Evolutionary conservation across 2,113 vertebrate genomes (phyloP), one percentile per base, ranked within the genome.

Genomic region (Bostrychus sinensis): DNA sequence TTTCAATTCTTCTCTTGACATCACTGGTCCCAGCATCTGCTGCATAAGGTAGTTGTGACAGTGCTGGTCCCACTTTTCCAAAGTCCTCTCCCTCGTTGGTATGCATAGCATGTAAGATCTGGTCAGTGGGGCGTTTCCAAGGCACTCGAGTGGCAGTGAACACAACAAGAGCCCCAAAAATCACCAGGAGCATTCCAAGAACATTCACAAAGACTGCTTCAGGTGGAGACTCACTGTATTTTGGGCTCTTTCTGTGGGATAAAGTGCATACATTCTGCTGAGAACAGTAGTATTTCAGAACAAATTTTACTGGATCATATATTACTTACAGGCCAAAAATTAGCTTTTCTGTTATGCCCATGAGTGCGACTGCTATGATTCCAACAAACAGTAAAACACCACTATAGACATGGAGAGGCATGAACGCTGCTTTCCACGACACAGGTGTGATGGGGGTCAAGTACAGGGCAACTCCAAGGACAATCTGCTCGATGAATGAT

Each of bases 331-430:
- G 64, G 62, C 66, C 17, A 91, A 98, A 98, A 67, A 97, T 51
- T 22, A 99, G 94, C 72, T 98, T 99, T 81, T 99, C 97, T 28
- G 96, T 99, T 79, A 98, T 88, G 83, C 97, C 97, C 93, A 93
- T 97, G 45, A 98, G 93, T 56, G 91, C 88, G 9, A 96, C 82
- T 37, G 93, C 94, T 72, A 98, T 95, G 57, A 92, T 88, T 3
- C 91, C 91, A 74, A 84, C 84, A 67, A 98, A 99, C 81, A 98
- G 88, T 62, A 94, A 74, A 2, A 96, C 93, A 56, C 97, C 97
- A 0, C 91, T 90, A 72, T 94, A 98, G 57, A 94, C 75, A 0
- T 99, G 97, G 19, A 98, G 43, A 65, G 97, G 95, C 94, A 97
- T 94, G 37, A 94, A 75, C 5, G 82, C 56, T 56, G 82, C 86